Evolutionary conservation across 2,888 invertebrate genomes (phyloP).

Genomic region (Girardia tigrina): DNA sequence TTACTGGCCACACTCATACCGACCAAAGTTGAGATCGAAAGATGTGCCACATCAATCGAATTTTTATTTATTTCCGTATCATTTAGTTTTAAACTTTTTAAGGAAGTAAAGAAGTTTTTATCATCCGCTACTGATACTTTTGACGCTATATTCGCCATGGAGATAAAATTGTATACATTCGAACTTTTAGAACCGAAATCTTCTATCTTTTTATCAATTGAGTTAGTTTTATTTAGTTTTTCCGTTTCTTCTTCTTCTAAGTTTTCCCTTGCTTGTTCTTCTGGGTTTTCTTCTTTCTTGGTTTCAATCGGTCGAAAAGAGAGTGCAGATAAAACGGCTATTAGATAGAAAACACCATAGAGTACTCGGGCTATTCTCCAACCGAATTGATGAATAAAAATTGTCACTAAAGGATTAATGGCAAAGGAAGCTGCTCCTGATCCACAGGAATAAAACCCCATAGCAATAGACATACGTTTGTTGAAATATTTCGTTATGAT

Average conservation of each 20-base stretch:
- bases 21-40: neutral
- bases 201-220: too few relatives aligned
- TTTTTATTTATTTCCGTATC: neutral
- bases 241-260: neutral
- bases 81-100: neutral
- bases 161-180: neutral
- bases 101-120: neutral
- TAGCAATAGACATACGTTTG: neutral
- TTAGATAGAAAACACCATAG: neutral
- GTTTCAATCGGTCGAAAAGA: neutral
- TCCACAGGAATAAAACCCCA: neutral
- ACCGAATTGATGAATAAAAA: neutral
- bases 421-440: neutral
- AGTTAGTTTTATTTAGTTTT: neutral
- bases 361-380: neutral
- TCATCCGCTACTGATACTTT: neutral
- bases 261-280: neutral
- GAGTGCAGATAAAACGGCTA: neutral
- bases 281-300: too few relatives aligned
- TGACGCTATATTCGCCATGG: neutral
- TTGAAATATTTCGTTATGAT: neutral
- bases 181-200: too few relatives aligned
- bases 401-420: neutral
- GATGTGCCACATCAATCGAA: neutral
- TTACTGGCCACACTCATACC: neutral